Conservation (phyloP, 2,888 invertebrate species). For the Erebia ligea region DNA sequence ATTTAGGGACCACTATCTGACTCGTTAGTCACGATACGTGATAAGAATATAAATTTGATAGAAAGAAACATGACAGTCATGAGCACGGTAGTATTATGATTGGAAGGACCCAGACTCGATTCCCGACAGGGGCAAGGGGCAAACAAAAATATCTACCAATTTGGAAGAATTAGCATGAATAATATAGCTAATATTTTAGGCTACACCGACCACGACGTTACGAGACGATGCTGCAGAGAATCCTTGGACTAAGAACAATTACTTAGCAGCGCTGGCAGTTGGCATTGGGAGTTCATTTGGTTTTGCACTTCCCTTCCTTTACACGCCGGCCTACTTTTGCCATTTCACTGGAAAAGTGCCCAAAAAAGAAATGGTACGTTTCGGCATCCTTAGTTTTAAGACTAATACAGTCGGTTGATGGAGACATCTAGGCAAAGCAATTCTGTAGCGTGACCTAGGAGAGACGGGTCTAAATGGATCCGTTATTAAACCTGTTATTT, state of each 20-base stretch:
- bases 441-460: too few relatives aligned
- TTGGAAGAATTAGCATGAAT: too few relatives aligned
- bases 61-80: background rate
- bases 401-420: too few relatives aligned
- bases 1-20: too few relatives aligned
- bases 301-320: conserved; percentile 58
- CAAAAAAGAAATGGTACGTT: conserved; percentile 57
- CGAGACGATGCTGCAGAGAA: background rate
- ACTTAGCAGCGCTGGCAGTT: conserved; percentile 54
- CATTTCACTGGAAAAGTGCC: conserved; percentile 60
- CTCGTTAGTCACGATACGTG: too few relatives aligned
- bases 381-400: conserved; percentile 10
- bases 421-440: too few relatives aligned
- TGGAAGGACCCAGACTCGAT: background rate
- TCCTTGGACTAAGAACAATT: conserved; percentile 49
- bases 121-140: background rate
- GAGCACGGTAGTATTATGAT: background rate
- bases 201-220: background rate
- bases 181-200: background rate
- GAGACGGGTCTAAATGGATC: too few relatives aligned
- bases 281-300: conserved; percentile 58
- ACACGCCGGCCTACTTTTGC: conserved; percentile 63
- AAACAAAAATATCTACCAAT: too few relatives aligned
- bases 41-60: too few relatives aligned
- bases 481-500: too few relatives aligned